Evolutionary conservation across 37 sponge, comb jelly and placozoan genomes (phyloP).

Genomic region (Amphimedon queenslandica): DNA sequence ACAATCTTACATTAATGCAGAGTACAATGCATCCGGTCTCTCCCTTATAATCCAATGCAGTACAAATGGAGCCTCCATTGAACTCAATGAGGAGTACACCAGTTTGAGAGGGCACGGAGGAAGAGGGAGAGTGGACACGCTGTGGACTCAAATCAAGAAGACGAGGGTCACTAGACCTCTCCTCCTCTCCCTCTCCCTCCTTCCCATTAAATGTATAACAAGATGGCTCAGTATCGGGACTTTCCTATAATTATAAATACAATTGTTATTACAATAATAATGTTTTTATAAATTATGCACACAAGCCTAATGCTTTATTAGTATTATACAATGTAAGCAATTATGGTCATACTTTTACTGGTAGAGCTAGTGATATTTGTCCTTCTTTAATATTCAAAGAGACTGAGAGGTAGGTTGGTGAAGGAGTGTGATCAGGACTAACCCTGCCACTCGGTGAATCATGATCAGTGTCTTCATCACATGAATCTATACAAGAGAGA

Average conservation of each 20-base stretch:
- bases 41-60: slow-evolving; percentile 48
- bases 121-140: neutral
- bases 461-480: too few relatives aligned
- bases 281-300: too few relatives aligned
- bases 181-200: slow-evolving; percentile 1
- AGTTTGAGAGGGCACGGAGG: neutral
- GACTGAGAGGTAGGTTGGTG: slow-evolving; percentile 12
- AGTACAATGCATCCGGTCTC: slow-evolving; percentile 30
- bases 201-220: neutral
- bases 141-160: slow-evolving; percentile 46
- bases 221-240: too few relatives aligned
- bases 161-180: neutral
- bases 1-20: slow-evolving; percentile 42
- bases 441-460: too few relatives aligned
- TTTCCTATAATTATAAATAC: too few relatives aligned
- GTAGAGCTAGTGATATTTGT: slow-evolving; percentile 10
- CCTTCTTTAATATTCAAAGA: slow-evolving; percentile 29
- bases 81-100: slow-evolving; percentile 25
- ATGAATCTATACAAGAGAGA: too few relatives aligned
- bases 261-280: too few relatives aligned
- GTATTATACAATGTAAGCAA: too few relatives aligned
- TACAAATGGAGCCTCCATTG: slow-evolving; percentile 17
- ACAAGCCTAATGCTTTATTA: too few relatives aligned
- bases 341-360: neutral
- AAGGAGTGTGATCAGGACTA: neutral